Evolutionary conservation across 2,113 vertebrate species (phyloP).

Genomic region (Calidris pygmaea): DNA sequence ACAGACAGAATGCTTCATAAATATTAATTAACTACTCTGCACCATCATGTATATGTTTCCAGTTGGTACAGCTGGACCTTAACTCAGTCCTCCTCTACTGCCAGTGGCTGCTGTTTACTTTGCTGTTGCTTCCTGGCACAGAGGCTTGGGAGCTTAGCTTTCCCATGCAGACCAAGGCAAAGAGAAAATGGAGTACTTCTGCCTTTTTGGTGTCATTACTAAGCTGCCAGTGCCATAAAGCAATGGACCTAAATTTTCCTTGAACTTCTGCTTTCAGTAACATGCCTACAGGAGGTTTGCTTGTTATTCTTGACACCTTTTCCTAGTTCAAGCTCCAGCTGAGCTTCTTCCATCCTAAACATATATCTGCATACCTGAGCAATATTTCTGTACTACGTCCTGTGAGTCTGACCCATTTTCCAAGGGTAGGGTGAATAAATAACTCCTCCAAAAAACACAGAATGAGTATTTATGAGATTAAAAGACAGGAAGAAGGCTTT

Average conservation of each 20-base stretch:
- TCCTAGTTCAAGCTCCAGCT: not conserved
- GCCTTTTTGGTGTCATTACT: not conserved
- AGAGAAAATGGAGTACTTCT: not conserved
- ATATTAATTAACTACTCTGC: not conserved
- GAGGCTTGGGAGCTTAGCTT: not conserved
- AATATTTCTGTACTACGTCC: not conserved
- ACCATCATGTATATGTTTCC: not conserved
- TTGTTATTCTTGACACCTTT: not conserved
- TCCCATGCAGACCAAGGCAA: not conserved
- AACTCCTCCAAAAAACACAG: not conserved
- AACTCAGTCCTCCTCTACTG: not conserved
- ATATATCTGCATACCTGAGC: not conserved
- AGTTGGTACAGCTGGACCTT: not conserved
- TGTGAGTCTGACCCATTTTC: not conserved
- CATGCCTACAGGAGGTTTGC: not conserved
- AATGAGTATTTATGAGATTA: not conserved
- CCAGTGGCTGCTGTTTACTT: not conserved
- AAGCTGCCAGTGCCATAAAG: not conserved
- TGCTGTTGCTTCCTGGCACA: not conserved
- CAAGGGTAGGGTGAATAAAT: not conserved
- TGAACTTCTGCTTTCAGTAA: not conserved
- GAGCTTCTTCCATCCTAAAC: not conserved
- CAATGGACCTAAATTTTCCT: not conserved
- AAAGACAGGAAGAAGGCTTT: not conserved
- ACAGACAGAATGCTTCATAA: not conserved